phyloP scores from a whole-genome alignment of 2,888 invertebrate genomes.

The Drosophila sordidula region DNA sequence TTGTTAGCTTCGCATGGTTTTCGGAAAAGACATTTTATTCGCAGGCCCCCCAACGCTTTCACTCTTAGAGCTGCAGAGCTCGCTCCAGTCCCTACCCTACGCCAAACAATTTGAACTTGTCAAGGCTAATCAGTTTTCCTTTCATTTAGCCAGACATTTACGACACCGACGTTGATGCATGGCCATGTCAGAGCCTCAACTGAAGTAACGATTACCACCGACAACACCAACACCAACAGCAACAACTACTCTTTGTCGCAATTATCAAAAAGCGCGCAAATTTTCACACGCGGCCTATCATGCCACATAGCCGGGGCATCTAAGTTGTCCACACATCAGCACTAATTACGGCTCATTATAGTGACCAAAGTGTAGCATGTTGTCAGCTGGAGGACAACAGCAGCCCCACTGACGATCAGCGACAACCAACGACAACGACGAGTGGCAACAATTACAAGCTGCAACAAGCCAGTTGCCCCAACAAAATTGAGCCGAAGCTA shows the following conservation, averaged over 20 bases:
- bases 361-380: slow-evolving; percentile 81
- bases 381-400: slow-evolving; percentile 72
- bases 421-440: slow-evolving; percentile 36
- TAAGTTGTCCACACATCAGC: slow-evolving; percentile 65
- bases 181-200: slow-evolving; percentile 50
- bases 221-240: slow-evolving; percentile 10
- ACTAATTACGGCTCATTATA: slow-evolving; percentile 81
- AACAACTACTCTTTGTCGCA: slow-evolving; percentile 52
- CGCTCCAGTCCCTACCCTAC: slow-evolving; percentile 32
- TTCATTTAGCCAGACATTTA: slow-evolving; percentile 70
- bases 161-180: slow-evolving; percentile 75
- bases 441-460: slow-evolving; percentile 69
- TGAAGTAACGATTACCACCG: slow-evolving; percentile 6
- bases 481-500: slow-evolving; percentile 4
- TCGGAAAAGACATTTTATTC: slow-evolving; percentile 38
- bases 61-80: slow-evolving; percentile 48
- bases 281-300: slow-evolving; percentile 73
- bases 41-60: slow-evolving; percentile 55
- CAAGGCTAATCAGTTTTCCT: slow-evolving; percentile 77
- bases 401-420: slow-evolving; percentile 28
- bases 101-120: slow-evolving; percentile 75
- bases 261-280: slow-evolving; percentile 78
- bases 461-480: slow-evolving; percentile 28
- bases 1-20: slow-evolving; percentile 15
- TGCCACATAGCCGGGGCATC: slow-evolving; percentile 52